A percentile compares a stretch with the other conserved stretches of the same genome.
These are phyloP conservation scores for Syngnathus typhle DNA, from an alignment of 2,113 vertebrate genomes.

Conservation along the genomic window DNA sequence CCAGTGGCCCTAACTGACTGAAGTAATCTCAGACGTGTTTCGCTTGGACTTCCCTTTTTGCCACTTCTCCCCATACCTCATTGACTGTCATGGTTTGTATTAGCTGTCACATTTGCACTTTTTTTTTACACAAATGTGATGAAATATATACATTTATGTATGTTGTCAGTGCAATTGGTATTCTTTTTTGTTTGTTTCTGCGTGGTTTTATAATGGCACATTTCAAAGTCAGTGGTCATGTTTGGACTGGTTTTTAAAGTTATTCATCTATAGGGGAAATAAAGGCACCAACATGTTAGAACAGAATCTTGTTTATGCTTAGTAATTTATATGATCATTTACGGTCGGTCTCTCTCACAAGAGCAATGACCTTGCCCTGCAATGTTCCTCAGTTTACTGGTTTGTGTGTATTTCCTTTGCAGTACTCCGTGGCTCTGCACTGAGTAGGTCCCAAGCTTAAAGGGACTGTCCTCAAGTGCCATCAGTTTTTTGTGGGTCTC, in stretches of 20 bases:
- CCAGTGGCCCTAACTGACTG: not conserved
- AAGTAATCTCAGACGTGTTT: conserved; percentile 33
- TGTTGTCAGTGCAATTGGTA: conserved; percentile 58
- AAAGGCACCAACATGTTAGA: conserved; percentile 44
- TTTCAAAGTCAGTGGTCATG: conserved; percentile 37
- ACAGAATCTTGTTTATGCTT: not conserved
- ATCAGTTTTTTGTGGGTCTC: conserved; percentile 76
- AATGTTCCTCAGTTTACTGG: conserved; percentile 51
- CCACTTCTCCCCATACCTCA: conserved; percentile 56
- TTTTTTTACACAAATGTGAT: conserved; percentile 54
- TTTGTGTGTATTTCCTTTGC: conserved; percentile 88
- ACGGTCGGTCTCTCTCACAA: not conserved
- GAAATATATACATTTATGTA: conserved; percentile 21
- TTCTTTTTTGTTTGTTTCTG: conserved; percentile 41
- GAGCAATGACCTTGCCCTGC: not conserved
- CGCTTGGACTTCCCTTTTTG: conserved; percentile 49
- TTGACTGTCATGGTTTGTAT: conserved; percentile 50
- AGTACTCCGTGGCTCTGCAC: conserved; percentile 99
- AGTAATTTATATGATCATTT: not conserved
- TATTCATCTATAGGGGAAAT: conserved; percentile 47
- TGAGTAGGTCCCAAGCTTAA: conserved; percentile 82
- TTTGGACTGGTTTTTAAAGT: conserved; percentile 45
- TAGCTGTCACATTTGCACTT: conserved; percentile 65
- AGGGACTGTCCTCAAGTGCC: conserved; percentile 29
- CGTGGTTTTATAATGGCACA: conserved; percentile 47